Conservation (phyloP, 2,113 vertebrate genomes). For the Chrysemys picta region DNA sequence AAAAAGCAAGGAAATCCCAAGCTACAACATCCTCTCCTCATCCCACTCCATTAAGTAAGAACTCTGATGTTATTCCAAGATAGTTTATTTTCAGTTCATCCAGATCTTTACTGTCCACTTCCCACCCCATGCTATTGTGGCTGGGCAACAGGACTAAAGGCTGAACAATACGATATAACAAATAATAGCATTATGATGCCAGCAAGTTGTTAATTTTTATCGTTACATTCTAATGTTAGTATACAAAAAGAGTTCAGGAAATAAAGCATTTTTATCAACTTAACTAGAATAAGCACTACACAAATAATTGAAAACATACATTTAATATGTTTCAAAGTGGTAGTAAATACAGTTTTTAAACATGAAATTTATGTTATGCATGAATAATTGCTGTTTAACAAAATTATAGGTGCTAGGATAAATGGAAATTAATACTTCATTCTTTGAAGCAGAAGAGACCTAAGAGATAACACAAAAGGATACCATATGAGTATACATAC, state of each 20-base stretch:
- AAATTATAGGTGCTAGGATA: constrained; percentile 54
- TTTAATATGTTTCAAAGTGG: constrained; percentile 29
- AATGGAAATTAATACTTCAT: constrained; percentile 60
- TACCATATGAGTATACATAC: constrained; percentile 43
- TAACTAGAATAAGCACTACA: constrained; percentile 2
- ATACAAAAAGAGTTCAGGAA: constrained; percentile 43
- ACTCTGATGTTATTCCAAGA: neutral
- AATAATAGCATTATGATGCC: neutral
- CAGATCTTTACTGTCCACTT: neutral
- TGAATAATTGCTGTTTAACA: constrained; percentile 63
- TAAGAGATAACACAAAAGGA: constrained; percentile 50
- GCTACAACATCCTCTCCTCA: neutral
- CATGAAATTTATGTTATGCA: constrained; percentile 28
- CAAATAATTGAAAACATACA: constrained; percentile 22
- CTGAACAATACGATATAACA: neutral
- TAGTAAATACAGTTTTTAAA: constrained; percentile 45
- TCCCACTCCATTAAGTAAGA: neutral
- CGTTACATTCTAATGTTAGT: neutral
- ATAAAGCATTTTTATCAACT: constrained; percentile 47
- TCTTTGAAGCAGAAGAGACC: constrained; percentile 57
- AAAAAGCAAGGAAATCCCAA: neutral
- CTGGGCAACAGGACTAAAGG: neutral
- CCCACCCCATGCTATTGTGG: rapidly evolving
- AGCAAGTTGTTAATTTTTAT: neutral
- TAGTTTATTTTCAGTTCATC: neutral